Evolutionary conservation across 1,140 invertebrate species (phyloP), one percentile per base, ranked within the genome.

Genomic region (Drosophila nigrodunni): DNA sequence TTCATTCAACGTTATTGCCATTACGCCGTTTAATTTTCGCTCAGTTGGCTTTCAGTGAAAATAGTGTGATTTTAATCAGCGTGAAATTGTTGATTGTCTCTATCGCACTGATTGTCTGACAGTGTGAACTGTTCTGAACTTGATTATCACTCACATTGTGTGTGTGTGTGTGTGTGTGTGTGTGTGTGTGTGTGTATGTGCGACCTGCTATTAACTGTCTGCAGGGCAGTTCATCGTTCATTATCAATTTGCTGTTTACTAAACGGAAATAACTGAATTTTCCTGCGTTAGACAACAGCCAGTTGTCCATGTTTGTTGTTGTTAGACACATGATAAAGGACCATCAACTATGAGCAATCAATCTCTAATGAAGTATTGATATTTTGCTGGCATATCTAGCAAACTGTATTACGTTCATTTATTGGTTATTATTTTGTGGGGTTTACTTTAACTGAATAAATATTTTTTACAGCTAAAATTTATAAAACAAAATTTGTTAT

Each of bases 51-150:
- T 39, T 7, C 67, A 34, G 55, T 60, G 50, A 65, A 75, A 70
- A 71, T 82, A 62, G 68, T 65, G 72, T 65, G 82, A 86, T 87
- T 86, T 86, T 86, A 86, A 86, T 86, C 82, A 86, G 82, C 66
- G 62, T 72, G 65, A 65, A 76, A 82, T 74, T 76, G 78, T 70
- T 79, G 82, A 87, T 78, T 78, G 77, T 69, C 10, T 43, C 41
- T 15, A 50, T 13, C 35, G 9, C 13, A 21, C 15, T 44, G 41
- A 43, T 54, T 35, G 5, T 59, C 61, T 55, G 60, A 37, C 21
- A 50, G 46, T 44, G 41, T 49, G 39, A 25, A 46, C n/a, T 43
- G 59, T 61, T 52, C 72, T 70, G 41, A 68, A 71, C 71, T 83
- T 80, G 77, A 80, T 83, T 77, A 83, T 80, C 77, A 60, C 49